phyloP scores from a whole-genome alignment of 2,888 invertebrate species.

The Oscheius sp. region DNA sequence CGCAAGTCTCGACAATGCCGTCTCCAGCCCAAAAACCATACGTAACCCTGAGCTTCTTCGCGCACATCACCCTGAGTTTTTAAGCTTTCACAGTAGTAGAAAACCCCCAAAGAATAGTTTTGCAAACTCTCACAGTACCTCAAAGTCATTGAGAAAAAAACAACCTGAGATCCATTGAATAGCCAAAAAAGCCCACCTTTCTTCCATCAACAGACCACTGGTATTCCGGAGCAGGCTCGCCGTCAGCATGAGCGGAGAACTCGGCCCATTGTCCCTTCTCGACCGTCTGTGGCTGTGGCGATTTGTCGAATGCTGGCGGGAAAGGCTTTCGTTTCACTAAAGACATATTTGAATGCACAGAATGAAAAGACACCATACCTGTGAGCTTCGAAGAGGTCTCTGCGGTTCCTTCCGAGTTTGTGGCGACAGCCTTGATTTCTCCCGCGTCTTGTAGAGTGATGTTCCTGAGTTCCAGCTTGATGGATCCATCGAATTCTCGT shows the following conservation, averaged over 20 bases:
- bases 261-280: slow-evolving; percentile 63
- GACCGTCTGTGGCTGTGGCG: slow-evolving; percentile 56
- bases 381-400: slow-evolving; percentile 42
- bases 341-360: background rate
- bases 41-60: no score
- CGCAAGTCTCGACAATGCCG: no score
- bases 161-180: background rate
- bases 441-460: slow-evolving; percentile 67
- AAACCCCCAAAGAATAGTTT: no score
- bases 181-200: slow-evolving; percentile 43
- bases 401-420: slow-evolving; percentile 70
- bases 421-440: slow-evolving; percentile 72
- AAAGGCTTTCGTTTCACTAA: slow-evolving; percentile 52
- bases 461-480: slow-evolving; percentile 65
- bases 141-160: no score
- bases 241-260: slow-evolving; percentile 68
- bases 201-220: slow-evolving; percentile 65
- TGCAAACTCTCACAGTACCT: no score
- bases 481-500: slow-evolving; percentile 69
- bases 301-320: slow-evolving; percentile 49
- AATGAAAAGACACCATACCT: slow-evolving; percentile 3
- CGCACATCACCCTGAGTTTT: no score
- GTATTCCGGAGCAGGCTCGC: slow-evolving; percentile 64
- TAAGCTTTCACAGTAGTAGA: no score
- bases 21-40: no score